Percentiles rank a stretch among this genome's conserved stretches.
These are phyloP conservation scores for Crotalus tigris DNA, from an alignment of 2,113 vertebrate species.

Conservation along the genomic window DNA sequence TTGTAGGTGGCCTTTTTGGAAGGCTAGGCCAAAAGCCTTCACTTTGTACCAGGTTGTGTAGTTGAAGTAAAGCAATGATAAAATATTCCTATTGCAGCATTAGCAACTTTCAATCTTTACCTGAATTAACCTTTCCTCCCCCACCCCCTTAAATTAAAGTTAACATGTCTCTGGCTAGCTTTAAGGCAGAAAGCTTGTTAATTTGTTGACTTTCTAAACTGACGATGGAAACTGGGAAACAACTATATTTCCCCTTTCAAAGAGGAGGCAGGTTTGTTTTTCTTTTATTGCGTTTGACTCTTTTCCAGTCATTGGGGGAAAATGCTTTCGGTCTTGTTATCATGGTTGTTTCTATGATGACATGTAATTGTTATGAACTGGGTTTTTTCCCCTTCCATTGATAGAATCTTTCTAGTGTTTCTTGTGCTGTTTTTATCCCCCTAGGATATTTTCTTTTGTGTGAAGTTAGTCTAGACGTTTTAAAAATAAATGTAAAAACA, in stretches of 20 bases:
- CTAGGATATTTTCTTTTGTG: not conserved
- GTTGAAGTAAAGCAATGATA: not conserved
- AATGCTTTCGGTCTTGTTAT: not conserved
- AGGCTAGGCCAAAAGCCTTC: not conserved
- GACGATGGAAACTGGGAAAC: not conserved
- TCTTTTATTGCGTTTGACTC: not conserved
- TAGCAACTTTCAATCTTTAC: not conserved
- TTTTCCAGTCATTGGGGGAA: not conserved
- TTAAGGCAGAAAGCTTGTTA: not conserved
- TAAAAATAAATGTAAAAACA: not conserved
- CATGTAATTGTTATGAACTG: not conserved
- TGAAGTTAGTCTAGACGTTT: not conserved
- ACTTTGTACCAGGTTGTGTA: not conserved
- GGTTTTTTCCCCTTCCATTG: too few species aligned
- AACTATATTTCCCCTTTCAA: not conserved
- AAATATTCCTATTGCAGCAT: not conserved
- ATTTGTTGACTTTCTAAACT: not conserved
- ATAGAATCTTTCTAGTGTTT: not conserved
- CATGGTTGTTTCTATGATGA: not conserved
- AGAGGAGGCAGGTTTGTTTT: not conserved
- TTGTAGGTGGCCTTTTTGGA: not conserved
- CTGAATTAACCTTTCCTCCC: not conserved
- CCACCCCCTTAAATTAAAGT: not conserved
- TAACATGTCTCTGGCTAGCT: not conserved
- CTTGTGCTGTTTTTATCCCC: not conserved